Percentiles rank a stretch among this genome's conserved stretches.
These are phyloP conservation scores for Myrmecobius fasciatus DNA, from an alignment of 2,113 vertebrate genomes.

Conservation along the genomic window DNA sequence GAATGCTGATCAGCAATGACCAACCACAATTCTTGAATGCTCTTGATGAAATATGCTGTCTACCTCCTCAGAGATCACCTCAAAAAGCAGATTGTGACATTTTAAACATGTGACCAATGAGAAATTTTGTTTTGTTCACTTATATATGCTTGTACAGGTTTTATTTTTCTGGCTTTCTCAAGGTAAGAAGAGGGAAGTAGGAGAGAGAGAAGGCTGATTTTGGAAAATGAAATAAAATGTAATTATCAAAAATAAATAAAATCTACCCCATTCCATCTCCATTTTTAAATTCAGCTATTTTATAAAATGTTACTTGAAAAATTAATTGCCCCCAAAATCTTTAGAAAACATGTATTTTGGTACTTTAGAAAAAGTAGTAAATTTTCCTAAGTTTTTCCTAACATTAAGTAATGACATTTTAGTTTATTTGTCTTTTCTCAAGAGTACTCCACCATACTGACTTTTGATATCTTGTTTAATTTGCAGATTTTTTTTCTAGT, in stretches of 20 bases:
- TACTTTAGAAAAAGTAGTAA: not conserved
- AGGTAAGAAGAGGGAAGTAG: too few species aligned
- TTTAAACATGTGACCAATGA: not conserved
- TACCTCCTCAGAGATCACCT: not conserved
- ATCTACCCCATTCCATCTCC: too few species aligned
- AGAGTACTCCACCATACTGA: not conserved
- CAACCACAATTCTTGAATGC: too few species aligned
- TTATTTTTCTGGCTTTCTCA: not conserved
- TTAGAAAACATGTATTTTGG: conserved; percentile 25
- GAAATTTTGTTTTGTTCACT: not conserved
- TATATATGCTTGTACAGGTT: not conserved
- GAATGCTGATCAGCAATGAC: too few species aligned
- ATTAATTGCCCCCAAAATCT: not conserved
- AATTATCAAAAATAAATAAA: too few species aligned
- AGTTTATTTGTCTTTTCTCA: conserved; percentile 11
- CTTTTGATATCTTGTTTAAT: not conserved
- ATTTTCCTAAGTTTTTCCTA: conserved; percentile 1
- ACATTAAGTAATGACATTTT: not conserved
- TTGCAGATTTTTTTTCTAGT: not conserved
- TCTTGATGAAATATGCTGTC: not conserved
- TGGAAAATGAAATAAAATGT: too few species aligned
- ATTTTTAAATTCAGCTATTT: not conserved
- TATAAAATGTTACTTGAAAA: conserved; percentile 35
- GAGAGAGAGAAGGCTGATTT: too few species aligned
- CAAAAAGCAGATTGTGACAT: not conserved